Percentiles rank a stretch among this genome's conserved stretches.
These are phyloP conservation scores for Smutsia temminckii DNA, from an alignment of 2,797 vertebrate species.

Conservation along the genomic window DNA sequence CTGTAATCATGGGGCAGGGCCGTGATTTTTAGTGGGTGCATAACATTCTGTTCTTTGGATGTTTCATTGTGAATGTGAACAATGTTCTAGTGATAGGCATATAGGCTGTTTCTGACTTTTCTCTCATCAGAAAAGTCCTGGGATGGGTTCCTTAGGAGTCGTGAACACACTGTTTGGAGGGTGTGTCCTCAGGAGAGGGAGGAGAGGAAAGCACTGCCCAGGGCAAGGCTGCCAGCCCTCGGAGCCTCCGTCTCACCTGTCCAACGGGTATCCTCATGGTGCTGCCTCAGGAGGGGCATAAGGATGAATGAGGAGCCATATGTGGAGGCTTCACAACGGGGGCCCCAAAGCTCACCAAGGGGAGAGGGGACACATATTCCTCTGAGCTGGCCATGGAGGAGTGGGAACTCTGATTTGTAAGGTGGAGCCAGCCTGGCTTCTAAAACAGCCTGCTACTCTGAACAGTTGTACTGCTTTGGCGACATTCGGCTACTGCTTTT, in stretches of 20 bases:
- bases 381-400: not conserved
- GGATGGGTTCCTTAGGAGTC: not conserved
- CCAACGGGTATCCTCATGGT: not conserved
- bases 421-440: not conserved
- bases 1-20: accelerated
- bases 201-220: not conserved
- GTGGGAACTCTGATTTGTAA: not conserved
- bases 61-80: not conserved
- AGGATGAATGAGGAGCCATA: not conserved
- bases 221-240: not conserved
- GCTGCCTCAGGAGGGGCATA: not conserved
- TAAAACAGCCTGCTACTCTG: not conserved
- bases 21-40: not conserved
- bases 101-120: not conserved
- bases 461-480: not conserved
- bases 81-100: not conserved
- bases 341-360: accelerated
- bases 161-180: not conserved
- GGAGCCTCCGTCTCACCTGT: not conserved
- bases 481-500: not conserved
- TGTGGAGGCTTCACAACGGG: not conserved
- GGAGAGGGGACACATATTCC: not conserved
- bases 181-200: not conserved
- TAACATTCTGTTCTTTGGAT: not conserved
- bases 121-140: not conserved